Evolutionary conservation across 1,140 invertebrate species (phyloP), one percentile per base, ranked within the genome.

Genomic region (Apis florea): DNA sequence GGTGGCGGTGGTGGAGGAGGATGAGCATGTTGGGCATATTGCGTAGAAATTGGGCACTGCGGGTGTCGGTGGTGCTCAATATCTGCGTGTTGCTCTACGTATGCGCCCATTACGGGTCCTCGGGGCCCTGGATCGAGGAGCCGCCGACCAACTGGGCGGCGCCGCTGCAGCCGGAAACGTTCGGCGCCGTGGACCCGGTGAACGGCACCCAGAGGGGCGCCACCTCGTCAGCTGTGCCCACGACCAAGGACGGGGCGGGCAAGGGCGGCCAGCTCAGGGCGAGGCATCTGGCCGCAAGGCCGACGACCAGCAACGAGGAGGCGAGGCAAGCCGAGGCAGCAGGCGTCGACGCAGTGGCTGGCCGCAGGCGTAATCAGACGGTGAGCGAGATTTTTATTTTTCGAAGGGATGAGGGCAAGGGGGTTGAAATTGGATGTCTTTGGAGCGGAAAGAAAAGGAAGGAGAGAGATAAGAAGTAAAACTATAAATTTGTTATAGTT

Each of bases 61-160:
- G 96, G 84, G 95, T 96, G 90, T 96, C 96, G 92, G 96, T 97
- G 86, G 94, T 96, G 68, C 94, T 96, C 71, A 97, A 96, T 89
- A 94, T 96, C 68, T 95, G 95, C 83, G 96, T 96, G 59, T 92
- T 97, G 49, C 91, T 96, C 70, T 97, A 96, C 91, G 94, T 96
- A n/a, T 95, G 95, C 83, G 94, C 94, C 71, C 94, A 95, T 85
- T 91, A 94, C 76, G 91, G 93, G 31, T 89, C 93, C 54, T 91
- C 92, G 31, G 92, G 91, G n/a, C 91, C 93, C 24, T 94, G 93
- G 93, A 87, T 93, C 84, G 93, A 94, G 79, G 93, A 94, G 26
- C 74, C 85, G 19, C 76, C 88, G 56, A 85, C 79, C 4, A 91
- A 90, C 59, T 91, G 91, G 91, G 88, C 89, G 54, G 82, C 90